Evolutionary conservation across 2,888 invertebrate genomes (phyloP), one percentile per base, ranked within the genome.

Genomic region (Tenodera sinensis): DNA sequence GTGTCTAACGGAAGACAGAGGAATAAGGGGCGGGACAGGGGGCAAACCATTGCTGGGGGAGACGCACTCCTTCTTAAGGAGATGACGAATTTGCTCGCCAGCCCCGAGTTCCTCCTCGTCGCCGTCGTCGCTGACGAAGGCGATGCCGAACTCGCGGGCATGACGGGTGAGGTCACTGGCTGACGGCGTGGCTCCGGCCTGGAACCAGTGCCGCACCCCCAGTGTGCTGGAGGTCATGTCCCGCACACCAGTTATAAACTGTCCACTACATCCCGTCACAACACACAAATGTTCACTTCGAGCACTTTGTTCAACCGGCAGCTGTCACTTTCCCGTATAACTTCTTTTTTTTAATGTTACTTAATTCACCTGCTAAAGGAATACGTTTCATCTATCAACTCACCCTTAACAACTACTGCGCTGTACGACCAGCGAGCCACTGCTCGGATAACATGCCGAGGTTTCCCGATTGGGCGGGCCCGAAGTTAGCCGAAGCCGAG

Each of bases 131-230:
- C 89, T 90, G 42, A 90, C 90, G 87, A 91, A 91, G 47, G 89
- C 88, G 47, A 91, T 89, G 15, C 91, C 90, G 81, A 91, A 91
- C 42, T 91, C 91, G 54, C 90, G 89, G 86, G 90, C 89, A 88
- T 90, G 90, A 85, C 89, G 90, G n/a, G 83, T 84, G 71, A 90
- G 88, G 82, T 89, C 89, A 7, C 89, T 89, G 54, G 54, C 54
- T 15, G 54, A 71, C 54, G 54, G 54, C 54, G 54, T 71, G 47
- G 88, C 88, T 27, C 82, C 85, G 71, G 83, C 71, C 8, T 84
- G 85, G 87, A 90, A 90, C 90, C 90, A 90, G 47, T 89, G 91
- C 84, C 90, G 89, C 88, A 90, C 90, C 54, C 90, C 90, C 25
- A 90, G 85, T 30, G 90, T 89, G 82, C 90, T 89, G 87, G 90